These are phyloP conservation scores for Endotricha flammealis DNA, from an alignment of 2,888 invertebrate genomes.

Conservation along the genomic window DNA sequence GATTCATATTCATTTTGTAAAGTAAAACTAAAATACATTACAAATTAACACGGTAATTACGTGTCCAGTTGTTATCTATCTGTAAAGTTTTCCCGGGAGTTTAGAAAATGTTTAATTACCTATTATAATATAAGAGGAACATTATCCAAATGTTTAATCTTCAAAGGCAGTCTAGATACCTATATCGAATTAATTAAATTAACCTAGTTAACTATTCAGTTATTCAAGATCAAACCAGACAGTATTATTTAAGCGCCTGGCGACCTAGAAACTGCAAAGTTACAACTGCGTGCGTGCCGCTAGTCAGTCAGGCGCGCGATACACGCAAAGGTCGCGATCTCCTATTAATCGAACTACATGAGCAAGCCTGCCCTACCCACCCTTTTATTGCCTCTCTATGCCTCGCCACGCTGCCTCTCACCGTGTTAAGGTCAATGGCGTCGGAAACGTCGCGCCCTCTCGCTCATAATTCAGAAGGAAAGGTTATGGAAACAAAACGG, in stretches of 20 bases:
- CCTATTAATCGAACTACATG: conserved; percentile 54
- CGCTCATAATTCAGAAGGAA: conserved; percentile 15
- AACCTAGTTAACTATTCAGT: too few relatives aligned
- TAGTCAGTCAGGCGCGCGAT: conserved; percentile 53
- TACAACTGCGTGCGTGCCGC: conserved; percentile 46
- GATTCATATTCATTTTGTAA: too few relatives aligned
- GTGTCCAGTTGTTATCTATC: too few relatives aligned
- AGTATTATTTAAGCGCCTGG: conserved; percentile 44
- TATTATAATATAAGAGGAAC: too few relatives aligned
- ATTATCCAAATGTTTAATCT: too few relatives aligned
- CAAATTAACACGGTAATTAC: too few relatives aligned
- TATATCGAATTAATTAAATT: too few relatives aligned
- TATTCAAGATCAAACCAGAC: conserved; percentile 8
- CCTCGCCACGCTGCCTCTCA: conserved; percentile 38
- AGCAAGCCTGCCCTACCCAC: conserved; percentile 40
- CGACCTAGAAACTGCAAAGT: conserved; percentile 46
- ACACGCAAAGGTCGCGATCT: conserved; percentile 68
- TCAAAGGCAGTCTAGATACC: too few relatives aligned
- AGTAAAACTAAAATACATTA: too few relatives aligned
- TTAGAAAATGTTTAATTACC: too few relatives aligned
- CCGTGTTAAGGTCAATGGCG: conserved; percentile 52
- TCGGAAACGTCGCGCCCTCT: conserved; percentile 18
- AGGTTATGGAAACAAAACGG: conserved; percentile 10
- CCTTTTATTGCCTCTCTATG: conserved; percentile 52
- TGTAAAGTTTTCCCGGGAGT: too few relatives aligned